phyloP scores from a whole-genome alignment of 1,140 invertebrate genomes.

The Mylabris phalerata region DNA sequence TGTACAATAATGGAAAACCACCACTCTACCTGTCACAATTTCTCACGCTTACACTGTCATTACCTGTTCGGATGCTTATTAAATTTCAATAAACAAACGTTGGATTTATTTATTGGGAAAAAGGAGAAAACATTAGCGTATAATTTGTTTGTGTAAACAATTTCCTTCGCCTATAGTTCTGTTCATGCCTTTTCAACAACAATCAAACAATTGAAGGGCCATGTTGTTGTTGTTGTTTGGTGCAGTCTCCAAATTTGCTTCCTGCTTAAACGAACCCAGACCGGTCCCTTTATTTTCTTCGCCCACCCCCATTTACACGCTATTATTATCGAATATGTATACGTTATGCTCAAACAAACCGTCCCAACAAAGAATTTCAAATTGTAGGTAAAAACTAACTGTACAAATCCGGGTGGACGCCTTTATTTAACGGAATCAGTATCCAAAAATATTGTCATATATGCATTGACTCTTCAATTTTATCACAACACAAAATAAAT shows the following conservation, averaged over 20 bases:
- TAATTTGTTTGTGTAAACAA: conserved; percentile 5
- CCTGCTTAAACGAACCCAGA: background rate
- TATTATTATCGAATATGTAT: conserved; percentile 24
- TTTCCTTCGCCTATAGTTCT: too few relatives aligned
- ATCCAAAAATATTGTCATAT: too few relatives aligned
- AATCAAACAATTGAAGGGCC: too few relatives aligned
- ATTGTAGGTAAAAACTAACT: conserved; percentile 5
- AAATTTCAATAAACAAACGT: too few relatives aligned
- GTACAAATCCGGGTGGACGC: background rate
- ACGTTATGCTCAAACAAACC: conserved; percentile 34
- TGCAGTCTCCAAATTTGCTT: too few relatives aligned
- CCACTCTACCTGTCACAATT: conserved; percentile 11
- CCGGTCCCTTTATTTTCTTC: conserved; percentile 23
- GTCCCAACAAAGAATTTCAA: conserved; percentile 29
- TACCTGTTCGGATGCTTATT: background rate
- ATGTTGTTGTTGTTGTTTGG: too few relatives aligned
- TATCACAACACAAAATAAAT: too few relatives aligned
- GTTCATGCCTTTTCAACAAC: too few relatives aligned
- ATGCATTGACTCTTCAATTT: too few relatives aligned
- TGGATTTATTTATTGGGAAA: too few relatives aligned
- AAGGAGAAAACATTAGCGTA: background rate
- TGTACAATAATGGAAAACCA: conserved; percentile 9
- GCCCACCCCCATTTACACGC: conserved; percentile 37
- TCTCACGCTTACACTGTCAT: conserved; percentile 4
- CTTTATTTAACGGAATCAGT: too few relatives aligned